Evolutionary conservation across 2,888 invertebrate genomes (phyloP).

Genomic region (Leucophenga maculata): DNA sequence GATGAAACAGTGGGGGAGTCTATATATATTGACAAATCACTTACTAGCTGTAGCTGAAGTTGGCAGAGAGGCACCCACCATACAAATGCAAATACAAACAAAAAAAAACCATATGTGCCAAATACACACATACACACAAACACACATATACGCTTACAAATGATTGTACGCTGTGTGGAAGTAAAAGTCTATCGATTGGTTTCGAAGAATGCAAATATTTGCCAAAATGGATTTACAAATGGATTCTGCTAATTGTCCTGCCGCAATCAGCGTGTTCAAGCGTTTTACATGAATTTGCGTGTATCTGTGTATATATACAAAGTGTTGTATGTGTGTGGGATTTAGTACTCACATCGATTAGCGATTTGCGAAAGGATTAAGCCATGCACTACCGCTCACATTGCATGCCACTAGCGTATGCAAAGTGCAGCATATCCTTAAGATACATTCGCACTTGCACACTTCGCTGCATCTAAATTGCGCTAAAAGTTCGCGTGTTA

Average conservation of each 20-base stretch:
- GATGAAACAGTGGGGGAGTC: not conserved
- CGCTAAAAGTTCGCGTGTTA: constrained; percentile 11
- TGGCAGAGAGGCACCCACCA: constrained; percentile 14
- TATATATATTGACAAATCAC: constrained; percentile 25
- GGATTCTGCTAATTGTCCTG: constrained; percentile 43
- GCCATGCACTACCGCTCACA: constrained; percentile 1
- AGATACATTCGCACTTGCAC: constrained; percentile 49
- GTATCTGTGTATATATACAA: constrained; percentile 14
- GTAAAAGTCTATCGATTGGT: constrained; percentile 9
- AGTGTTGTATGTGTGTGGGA: constrained; percentile 24
- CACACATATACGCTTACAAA: constrained; percentile 10
- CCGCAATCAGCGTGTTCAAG: constrained; percentile 23
- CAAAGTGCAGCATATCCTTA: constrained; percentile 43
- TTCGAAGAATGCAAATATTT: constrained; percentile 26
- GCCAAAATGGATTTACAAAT: constrained; percentile 22
- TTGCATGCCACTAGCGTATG: constrained; percentile 34
- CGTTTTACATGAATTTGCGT: constrained; percentile 36
- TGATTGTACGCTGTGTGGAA: constrained; percentile 20
- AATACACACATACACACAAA: not conserved
- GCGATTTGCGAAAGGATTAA: constrained; percentile 19
- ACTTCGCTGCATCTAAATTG: constrained; percentile 36
- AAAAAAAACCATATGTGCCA: constrained; percentile 1
- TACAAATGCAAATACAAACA: constrained; percentile 4
- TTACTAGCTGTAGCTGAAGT: constrained; percentile 4
- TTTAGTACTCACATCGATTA: constrained; percentile 37